These are phyloP conservation scores for Neria commutata DNA, from an alignment of 2,888 invertebrate genomes.

Conservation along the genomic window DNA sequence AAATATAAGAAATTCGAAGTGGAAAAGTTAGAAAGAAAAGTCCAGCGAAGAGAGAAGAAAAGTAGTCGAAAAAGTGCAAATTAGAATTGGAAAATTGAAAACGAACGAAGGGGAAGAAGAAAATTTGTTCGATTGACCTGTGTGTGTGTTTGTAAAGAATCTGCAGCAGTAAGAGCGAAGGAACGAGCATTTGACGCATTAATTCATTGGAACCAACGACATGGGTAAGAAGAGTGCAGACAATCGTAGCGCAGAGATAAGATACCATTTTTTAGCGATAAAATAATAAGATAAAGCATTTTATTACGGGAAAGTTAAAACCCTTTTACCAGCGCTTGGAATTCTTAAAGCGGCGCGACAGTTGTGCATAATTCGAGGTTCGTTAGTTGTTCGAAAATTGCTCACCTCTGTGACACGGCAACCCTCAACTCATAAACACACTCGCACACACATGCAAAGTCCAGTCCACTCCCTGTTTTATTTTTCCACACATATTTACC, in stretches of 20 bases:
- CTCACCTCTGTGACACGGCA: neutral
- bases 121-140: constrained; percentile 1
- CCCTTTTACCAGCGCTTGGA: no score
- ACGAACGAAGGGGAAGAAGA: neutral
- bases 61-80: neutral
- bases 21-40: neutral
- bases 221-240: constrained; percentile 1
- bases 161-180: neutral
- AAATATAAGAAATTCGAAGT: neutral
- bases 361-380: no score
- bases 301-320: no score
- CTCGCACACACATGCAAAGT: neutral
- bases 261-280: neutral
- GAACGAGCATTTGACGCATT: neutral
- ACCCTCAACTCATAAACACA: no score
- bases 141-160: neutral
- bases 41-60: neutral
- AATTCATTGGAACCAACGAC: neutral
- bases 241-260: neutral
- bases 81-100: neutral
- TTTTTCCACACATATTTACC: neutral
- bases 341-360: no score
- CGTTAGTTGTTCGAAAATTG: neutral
- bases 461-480: neutral
- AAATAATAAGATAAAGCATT: no score